Base-by-base conservation (phyloP, 2,797 vertebrate genomes). In the Hafferia zeledoni region DNA sequence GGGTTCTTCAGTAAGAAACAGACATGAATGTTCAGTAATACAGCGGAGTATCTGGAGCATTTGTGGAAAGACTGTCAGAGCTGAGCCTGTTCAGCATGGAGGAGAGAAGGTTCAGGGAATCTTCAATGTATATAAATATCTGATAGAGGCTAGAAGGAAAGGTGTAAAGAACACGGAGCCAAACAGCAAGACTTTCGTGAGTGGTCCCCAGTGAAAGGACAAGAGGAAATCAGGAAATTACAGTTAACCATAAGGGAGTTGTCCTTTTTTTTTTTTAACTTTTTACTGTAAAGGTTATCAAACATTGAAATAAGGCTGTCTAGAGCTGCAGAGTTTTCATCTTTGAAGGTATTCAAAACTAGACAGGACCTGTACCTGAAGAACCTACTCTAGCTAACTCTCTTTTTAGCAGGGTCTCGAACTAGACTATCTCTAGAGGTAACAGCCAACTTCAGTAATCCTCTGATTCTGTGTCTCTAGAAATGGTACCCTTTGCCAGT, bases 341-440 rank as follows among this genome's bases (percentile, higher is more conserved):
- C 9, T 53, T 65, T 75, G 44, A 33, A 31, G 9, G 3, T 35
- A 27, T 23, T 67, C 6, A 71, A 64, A 80, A 80, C 8, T 23
- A 10, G 5, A 11, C 27, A 46, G 5, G 16, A 16, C 2, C 12
- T 1, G 2, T 19, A 57, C 5, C 28, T 16, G 1, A 60, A 47
- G 15, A 47, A 72, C 7, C 13, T 56, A 25, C 8, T 56, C 3
- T 3, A 44, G 44, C 8, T 37, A 49, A 17, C 11, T 35, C 20
- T 5, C 5, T n/a, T 49, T 37, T 80, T 17, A 74, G 18, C 22
- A 72, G 13, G 3, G 19, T 8, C 43, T 60, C 35, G 23, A 17
- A 55, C 14, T 27, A 39, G 5, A 22, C 24, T 43, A 1, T 37
- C 9, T 55, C 20, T 63, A 39, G 35, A 78, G 3, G 12, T 47